phyloP scores from a whole-genome alignment of 2,113 vertebrate genomes.

The Epinephelus moara region DNA sequence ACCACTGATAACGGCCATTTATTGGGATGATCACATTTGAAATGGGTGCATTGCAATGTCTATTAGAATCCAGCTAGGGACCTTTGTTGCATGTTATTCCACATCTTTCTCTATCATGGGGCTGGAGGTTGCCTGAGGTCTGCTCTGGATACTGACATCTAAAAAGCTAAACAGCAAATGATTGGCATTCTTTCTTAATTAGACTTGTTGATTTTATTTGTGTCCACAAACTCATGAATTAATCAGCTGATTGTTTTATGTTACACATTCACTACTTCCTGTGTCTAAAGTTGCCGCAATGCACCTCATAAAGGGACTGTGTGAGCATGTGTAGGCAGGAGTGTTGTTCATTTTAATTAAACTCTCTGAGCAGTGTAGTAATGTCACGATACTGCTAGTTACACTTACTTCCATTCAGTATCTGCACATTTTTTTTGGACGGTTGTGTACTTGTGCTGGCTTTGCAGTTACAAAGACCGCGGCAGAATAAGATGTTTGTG shows the following conservation, averaged over 20 bases:
- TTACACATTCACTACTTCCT: neutral
- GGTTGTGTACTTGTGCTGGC: conserved; percentile 14
- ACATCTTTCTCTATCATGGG: neutral
- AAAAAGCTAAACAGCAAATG: neutral
- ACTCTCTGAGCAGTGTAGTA: neutral
- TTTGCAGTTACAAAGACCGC: conserved; percentile 32
- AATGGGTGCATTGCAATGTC: no score
- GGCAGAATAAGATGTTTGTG: conserved; percentile 50
- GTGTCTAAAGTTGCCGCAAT: neutral
- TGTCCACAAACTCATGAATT: neutral
- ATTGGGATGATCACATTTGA: no score
- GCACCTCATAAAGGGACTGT: neutral
- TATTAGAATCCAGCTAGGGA: neutral
- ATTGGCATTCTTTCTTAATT: neutral
- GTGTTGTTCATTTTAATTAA: conserved; percentile 42
- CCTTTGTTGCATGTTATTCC: no score
- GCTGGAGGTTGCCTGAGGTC: neutral
- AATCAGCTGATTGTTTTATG: neutral
- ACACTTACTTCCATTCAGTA: conserved; percentile 20
- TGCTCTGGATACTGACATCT: neutral
- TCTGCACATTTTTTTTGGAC: conserved; percentile 1
- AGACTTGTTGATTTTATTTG: neutral
- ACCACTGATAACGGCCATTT: neutral
- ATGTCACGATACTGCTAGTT: conserved; percentile 15
- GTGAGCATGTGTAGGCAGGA: neutral